These are phyloP conservation scores for Myotis brandtii DNA, from an alignment of 2,113 vertebrate species.

Conservation along the genomic window DNA sequence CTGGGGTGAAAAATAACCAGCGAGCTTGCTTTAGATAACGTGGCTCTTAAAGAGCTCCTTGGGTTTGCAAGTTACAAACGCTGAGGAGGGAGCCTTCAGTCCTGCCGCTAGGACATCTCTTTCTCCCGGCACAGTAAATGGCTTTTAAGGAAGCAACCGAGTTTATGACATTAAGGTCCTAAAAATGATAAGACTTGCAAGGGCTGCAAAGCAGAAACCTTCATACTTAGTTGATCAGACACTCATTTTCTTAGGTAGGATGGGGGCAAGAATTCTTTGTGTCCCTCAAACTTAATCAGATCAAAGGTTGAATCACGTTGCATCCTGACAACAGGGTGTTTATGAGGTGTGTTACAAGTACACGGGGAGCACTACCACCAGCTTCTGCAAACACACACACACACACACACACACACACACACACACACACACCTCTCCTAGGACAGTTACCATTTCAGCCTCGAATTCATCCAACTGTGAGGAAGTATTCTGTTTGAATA, in stretches of 20 bases:
- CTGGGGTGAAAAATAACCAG: neutral
- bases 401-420: neutral
- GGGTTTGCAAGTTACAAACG: constrained; percentile 33
- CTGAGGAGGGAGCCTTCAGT: constrained; percentile 2
- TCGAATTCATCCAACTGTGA: constrained; percentile 6
- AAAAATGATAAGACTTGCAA: neutral
- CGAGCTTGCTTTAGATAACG: neutral
- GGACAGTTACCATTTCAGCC: neutral
- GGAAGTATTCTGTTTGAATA: constrained; percentile 43
- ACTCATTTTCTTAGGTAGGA: neutral
- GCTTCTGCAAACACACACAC: neutral
- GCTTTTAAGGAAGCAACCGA: neutral
- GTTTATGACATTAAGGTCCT: constrained; percentile 19
- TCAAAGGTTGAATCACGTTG: constrained; percentile 44
- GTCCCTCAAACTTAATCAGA: constrained; percentile 40
- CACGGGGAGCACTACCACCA: neutral
- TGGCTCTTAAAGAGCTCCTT: neutral
- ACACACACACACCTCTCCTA: neutral
- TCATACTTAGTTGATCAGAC: neutral
- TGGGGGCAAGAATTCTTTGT: neutral
- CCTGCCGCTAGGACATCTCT: neutral
- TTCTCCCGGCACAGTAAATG: neutral
- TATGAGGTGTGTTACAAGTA: neutral
- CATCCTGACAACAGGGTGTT: neutral
- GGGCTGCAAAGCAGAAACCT: neutral